Evolutionary conservation across 2,888 invertebrate genomes (phyloP), one percentile per base, ranked within the genome.

Genomic region (Dryocosmus kuriphilus): DNA sequence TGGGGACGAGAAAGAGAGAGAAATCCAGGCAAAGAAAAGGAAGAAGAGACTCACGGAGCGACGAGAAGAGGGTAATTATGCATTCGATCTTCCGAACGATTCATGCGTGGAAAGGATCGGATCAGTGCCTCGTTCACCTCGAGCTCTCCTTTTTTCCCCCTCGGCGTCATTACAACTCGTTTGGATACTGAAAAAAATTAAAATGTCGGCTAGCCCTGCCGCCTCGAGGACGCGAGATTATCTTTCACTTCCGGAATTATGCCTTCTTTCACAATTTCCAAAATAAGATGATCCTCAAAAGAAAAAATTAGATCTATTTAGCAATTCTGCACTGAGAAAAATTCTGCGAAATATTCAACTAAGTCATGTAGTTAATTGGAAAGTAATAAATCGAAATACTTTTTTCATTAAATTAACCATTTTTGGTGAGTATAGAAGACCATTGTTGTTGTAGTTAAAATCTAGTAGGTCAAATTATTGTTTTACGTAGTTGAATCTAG

Each of bases 21-120:
- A 65, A 60, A 60, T 14, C 11, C 1, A 27, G 24, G 6, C 14
- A 1, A 22, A 24, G 14, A 57, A 24, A 22, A 57, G 60, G 60
- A 27, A 16, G 51, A 27, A 57, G 60, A 60, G 22, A 60, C 60
- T 14, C 8, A 9, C 11, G 74, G 65, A 35, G 73, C 51, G 30
- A 78, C 38, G 55, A 32, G 63, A 61, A 62, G 46, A 38, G 41
- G 55, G 78, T 83, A 84, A 84, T 84, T 84, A 84, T 83, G 83
- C 84, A 80, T 84, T 74, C 83, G 84, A 84, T 84, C 84, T 83
- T 80, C 81, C 71, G 78, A 84, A 83, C 83, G 84, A 84, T 81
- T 83, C 84, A 84, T 81, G 84, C 83, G 80, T 84, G 82, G 81
- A 83, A 76, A 51, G 80, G 83, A 51, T 51, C 71, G 51, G 32